phyloP scores from a whole-genome alignment of 2,888 invertebrate genomes.

The Drosophila fulvimacula region DNA sequence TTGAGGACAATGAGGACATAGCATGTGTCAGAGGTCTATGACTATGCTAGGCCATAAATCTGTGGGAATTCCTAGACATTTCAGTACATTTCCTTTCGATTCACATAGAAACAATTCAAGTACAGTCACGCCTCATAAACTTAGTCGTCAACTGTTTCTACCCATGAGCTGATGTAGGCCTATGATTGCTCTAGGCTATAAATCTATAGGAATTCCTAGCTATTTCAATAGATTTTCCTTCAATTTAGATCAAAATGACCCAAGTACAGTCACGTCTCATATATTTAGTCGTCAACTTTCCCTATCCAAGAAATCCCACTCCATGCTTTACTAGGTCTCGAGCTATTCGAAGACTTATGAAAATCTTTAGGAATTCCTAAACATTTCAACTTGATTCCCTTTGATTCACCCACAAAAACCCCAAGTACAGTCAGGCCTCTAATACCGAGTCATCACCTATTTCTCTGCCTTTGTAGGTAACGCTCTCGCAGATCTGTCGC shows the following conservation, averaged over 20 bases:
- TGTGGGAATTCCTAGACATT: neutral
- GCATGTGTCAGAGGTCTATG: neutral
- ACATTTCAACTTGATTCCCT: neutral
- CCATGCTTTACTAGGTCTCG: too few species aligned
- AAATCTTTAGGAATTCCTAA: neutral
- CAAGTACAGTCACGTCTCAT: neutral
- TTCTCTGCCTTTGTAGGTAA: conserved; percentile 86
- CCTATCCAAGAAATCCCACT: too few species aligned
- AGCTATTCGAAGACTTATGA: too few species aligned
- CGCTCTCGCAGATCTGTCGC: conserved; percentile 93
- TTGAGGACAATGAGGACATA: conserved; percentile 10
- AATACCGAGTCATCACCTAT: neutral
- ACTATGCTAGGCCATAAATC: neutral
- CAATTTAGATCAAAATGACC: too few species aligned
- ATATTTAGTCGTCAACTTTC: too few species aligned
- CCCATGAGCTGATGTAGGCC: too few species aligned
- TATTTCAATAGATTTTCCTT: neutral
- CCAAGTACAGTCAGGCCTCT: neutral
- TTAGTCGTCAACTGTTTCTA: neutral
- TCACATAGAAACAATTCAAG: neutral
- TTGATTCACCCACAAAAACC: neutral
- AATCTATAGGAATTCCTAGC: neutral
- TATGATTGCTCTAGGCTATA: neutral
- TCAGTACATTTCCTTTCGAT: neutral
- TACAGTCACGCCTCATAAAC: neutral